These are phyloP conservation scores for Hippoglossus stenolepis DNA, from an alignment of 2,113 vertebrate genomes.

Conservation along the genomic window DNA sequence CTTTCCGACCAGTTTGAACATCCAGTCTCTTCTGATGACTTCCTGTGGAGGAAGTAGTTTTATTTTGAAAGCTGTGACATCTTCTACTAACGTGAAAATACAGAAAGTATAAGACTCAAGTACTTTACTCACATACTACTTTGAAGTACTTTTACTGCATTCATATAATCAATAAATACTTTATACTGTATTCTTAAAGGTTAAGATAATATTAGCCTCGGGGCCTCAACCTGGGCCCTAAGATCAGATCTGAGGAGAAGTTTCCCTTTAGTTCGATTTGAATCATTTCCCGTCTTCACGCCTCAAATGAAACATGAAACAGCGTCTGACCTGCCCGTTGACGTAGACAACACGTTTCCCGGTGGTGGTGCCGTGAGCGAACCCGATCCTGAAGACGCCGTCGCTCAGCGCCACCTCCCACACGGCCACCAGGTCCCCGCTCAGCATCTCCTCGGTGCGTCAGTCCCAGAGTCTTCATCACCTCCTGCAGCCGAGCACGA, in stretches of 20 bases:
- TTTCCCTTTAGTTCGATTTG: no score
- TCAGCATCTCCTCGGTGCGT: constrained; percentile 78
- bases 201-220: neutral
- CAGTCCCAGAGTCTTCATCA: neutral
- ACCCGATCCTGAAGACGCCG: constrained; percentile 91
- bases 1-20: constrained; percentile 97
- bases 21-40: constrained; percentile 92
- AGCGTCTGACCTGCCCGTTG: constrained; percentile 88
- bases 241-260: no score
- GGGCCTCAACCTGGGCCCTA: neutral
- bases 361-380: constrained; percentile 94
- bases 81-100: neutral
- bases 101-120: neutral
- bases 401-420: constrained; percentile 96
- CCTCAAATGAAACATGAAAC: neutral
- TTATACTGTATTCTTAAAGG: no score
- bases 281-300: no score
- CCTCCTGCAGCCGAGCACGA: no score
- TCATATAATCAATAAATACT: no score
- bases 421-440: constrained; percentile 87
- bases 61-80: neutral
- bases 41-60: constrained; percentile 81
- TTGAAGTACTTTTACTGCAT: no score
- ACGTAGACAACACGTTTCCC: constrained; percentile 92
- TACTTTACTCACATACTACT: no score